These are phyloP conservation scores for Thecophora atra DNA, from an alignment of 2,888 invertebrate species.

Conservation along the genomic window DNA sequence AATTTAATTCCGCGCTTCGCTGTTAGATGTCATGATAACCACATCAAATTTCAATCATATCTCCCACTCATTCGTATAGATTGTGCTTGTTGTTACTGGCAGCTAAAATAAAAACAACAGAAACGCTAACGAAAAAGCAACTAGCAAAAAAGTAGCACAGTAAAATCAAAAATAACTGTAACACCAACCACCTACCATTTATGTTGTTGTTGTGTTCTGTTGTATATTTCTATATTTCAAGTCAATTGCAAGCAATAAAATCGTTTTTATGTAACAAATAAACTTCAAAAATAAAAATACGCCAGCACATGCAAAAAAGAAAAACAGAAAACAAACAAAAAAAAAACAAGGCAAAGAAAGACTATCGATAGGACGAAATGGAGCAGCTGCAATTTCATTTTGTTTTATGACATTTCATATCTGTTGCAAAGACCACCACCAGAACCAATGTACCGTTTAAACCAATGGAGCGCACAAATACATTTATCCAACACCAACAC, in stretches of 20 bases:
- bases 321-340: neutral
- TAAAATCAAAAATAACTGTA: neutral
- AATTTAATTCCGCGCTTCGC: neutral
- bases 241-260: slow-evolving; percentile 27
- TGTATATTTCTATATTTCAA: slow-evolving; percentile 11
- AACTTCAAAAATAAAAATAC: neutral
- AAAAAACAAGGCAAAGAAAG: too few relatives aligned
- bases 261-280: slow-evolving; percentile 26
- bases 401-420: slow-evolving; percentile 36
- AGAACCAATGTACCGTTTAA: slow-evolving; percentile 36
- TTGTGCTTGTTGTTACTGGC: slow-evolving; percentile 3
- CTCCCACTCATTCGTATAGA: slow-evolving; percentile 31
- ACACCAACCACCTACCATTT: neutral
- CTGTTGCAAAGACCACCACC: slow-evolving; percentile 22
- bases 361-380: too few relatives aligned
- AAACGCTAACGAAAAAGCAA: too few relatives aligned
- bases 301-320: neutral
- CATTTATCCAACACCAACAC: neutral
- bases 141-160: neutral
- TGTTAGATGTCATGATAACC: slow-evolving; percentile 31
- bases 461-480: slow-evolving; percentile 13
- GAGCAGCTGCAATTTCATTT: slow-evolving; percentile 32
- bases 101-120: too few relatives aligned
- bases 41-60: slow-evolving; percentile 37
- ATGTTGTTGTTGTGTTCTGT: slow-evolving; percentile 3